A percentile compares a stretch with the other conserved stretches of the same genome.
Conservation (phyloP, 1,140 invertebrate species). For the Magallana angulata region DNA sequence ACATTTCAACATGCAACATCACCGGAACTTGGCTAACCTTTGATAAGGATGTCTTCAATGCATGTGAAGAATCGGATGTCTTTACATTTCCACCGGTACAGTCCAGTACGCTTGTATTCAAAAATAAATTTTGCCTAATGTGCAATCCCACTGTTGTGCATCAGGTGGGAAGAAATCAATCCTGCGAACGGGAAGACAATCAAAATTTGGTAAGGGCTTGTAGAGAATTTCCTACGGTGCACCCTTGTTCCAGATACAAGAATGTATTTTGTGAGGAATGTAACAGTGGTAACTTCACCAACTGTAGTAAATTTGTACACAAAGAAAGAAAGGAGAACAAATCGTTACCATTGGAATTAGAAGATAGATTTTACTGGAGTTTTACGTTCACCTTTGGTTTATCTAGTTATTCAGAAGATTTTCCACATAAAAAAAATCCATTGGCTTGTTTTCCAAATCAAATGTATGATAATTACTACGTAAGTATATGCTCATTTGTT, state of each 20-base stretch:
- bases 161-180: background rate
- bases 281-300: conserved; percentile 11
- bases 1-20: background rate
- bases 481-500: too few relatives aligned
- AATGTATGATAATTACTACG: too few relatives aligned
- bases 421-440: too few relatives aligned
- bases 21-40: background rate
- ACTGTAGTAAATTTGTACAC: background rate
- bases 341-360: too few relatives aligned
- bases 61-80: background rate
- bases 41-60: background rate
- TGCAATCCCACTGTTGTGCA: background rate
- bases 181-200: background rate
- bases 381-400: too few relatives aligned
- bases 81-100: background rate
- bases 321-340: too few relatives aligned
- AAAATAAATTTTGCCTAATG: conserved; percentile 5
- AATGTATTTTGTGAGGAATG: background rate
- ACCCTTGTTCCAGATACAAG: background rate
- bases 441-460: too few relatives aligned
- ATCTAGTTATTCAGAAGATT: too few relatives aligned
- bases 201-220: background rate
- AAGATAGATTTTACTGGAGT: too few relatives aligned
- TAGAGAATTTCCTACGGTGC: background rate
- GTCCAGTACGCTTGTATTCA: background rate